Percentiles rank a stretch among this genome's conserved stretches.
phyloP scores from a whole-genome alignment of 2,888 invertebrate genomes.

The Microplitis manilae region DNA sequence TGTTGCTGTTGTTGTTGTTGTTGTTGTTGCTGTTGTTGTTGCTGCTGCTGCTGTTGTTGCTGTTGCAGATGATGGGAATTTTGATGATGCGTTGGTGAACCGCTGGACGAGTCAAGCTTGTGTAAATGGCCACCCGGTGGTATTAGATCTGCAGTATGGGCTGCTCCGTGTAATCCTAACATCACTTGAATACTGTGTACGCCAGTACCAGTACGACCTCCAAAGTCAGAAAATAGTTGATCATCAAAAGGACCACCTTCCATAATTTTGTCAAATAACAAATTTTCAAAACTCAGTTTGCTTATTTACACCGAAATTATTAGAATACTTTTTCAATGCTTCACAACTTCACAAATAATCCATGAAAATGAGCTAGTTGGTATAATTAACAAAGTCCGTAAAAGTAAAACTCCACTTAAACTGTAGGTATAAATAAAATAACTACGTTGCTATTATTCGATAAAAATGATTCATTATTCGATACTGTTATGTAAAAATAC shows the following conservation, averaged over 20 bases:
- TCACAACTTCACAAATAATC: constrained; percentile 30
- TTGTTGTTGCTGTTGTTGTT: constrained; percentile 68
- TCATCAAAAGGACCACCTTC: constrained; percentile 84
- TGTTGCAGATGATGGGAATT: constrained; percentile 66
- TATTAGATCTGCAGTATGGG: constrained; percentile 65
- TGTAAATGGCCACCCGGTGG: constrained; percentile 66
- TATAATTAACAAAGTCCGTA: constrained; percentile 41
- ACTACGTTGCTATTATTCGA: neutral
- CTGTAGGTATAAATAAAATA: neutral
- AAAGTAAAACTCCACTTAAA: constrained; percentile 13
- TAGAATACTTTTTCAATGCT: constrained; percentile 24
- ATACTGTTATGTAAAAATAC: constrained; percentile 51
- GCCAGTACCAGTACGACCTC: constrained; percentile 75
- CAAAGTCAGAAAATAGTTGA: constrained; percentile 85
- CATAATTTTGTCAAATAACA: constrained; percentile 72
- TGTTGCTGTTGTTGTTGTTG: constrained; percentile 72
- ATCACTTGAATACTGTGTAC: constrained; percentile 80
- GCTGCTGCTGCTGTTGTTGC: constrained; percentile 62
- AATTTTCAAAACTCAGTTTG: constrained; percentile 7
- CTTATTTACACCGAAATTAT: constrained; percentile 15
- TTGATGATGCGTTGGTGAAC: constrained; percentile 71
- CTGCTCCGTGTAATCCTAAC: constrained; percentile 76
- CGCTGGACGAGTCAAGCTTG: constrained; percentile 72
- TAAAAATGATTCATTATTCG: constrained; percentile 16
- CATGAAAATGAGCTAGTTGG: constrained; percentile 29